phyloP scores from a whole-genome alignment of 2,888 invertebrate species.

The Cantharis flavilabris region DNA sequence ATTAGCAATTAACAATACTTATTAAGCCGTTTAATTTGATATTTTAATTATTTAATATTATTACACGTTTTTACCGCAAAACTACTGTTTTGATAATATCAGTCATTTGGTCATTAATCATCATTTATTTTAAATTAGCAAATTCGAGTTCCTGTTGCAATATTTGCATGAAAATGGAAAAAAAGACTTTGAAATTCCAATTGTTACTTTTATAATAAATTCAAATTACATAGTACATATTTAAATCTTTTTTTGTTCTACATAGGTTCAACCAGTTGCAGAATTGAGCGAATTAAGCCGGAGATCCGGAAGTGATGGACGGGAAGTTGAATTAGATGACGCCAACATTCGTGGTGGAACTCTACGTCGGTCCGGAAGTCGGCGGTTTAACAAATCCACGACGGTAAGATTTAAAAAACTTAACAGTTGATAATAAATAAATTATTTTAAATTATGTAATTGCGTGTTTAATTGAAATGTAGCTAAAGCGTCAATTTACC shows the following conservation, averaged over 20 bases:
- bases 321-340: constrained; percentile 69
- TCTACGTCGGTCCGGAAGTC: constrained; percentile 80
- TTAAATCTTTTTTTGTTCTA: not conserved
- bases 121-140: not conserved
- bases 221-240: not conserved
- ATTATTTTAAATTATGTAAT: not conserved
- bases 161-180: not conserved
- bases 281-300: constrained; percentile 89
- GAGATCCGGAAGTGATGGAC: constrained; percentile 72
- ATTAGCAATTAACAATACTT: not conserved
- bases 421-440: not conserved
- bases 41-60: too few species aligned
- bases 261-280: constrained; percentile 91
- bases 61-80: not conserved
- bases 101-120: not conserved
- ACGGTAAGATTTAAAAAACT: constrained; percentile 57
- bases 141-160: not conserved
- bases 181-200: not conserved
- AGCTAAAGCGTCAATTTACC: not conserved
- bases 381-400: constrained; percentile 71
- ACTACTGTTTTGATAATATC: not conserved
- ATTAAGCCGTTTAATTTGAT: not conserved
- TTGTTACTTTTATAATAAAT: not conserved
- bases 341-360: constrained; percentile 74
- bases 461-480: not conserved